phyloP scores from a whole-genome alignment of 2,797 vertebrate genomes.

The Rhynchotus rufescens region DNA sequence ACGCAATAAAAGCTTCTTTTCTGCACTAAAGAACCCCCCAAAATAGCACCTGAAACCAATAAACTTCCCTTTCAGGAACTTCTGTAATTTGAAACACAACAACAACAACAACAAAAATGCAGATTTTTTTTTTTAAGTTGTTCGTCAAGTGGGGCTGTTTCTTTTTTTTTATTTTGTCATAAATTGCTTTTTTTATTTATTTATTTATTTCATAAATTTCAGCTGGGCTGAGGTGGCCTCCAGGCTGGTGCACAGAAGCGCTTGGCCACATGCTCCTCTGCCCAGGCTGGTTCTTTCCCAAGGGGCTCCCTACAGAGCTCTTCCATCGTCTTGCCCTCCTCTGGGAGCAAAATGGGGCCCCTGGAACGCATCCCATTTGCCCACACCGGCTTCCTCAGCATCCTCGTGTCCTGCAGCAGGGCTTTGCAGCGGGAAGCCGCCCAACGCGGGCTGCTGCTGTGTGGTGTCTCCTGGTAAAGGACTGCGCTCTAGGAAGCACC shows the following conservation, averaged over 20 bases:
- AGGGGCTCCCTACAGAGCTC: too few relatives aligned
- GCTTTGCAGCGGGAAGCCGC: too few relatives aligned
- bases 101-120: conserved; percentile 18
- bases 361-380: too few relatives aligned
- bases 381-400: too few relatives aligned
- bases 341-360: too few relatives aligned
- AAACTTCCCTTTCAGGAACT: conserved; percentile 75
- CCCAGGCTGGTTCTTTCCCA: too few relatives aligned
- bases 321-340: too few relatives aligned
- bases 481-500: too few relatives aligned
- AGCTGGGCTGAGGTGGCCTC: neutral
- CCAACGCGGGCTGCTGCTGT: too few relatives aligned
- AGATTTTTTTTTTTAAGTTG: neutral
- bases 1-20: neutral
- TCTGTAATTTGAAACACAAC: conserved; percentile 68
- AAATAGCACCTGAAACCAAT: conserved; percentile 73
- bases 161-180: neutral
- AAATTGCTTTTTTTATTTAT: neutral
- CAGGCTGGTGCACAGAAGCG: too few relatives aligned
- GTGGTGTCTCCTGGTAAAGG: neutral
- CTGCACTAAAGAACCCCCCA: conserved; percentile 38
- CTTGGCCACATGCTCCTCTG: too few relatives aligned
- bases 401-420: too few relatives aligned
- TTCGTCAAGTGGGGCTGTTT: neutral
- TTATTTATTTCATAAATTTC: neutral